A percentile compares a stretch with the other conserved stretches of the same genome.
Conservation (phyloP, 2,113 vertebrate genomes). For the Trochalopteron elliotii region DNA sequence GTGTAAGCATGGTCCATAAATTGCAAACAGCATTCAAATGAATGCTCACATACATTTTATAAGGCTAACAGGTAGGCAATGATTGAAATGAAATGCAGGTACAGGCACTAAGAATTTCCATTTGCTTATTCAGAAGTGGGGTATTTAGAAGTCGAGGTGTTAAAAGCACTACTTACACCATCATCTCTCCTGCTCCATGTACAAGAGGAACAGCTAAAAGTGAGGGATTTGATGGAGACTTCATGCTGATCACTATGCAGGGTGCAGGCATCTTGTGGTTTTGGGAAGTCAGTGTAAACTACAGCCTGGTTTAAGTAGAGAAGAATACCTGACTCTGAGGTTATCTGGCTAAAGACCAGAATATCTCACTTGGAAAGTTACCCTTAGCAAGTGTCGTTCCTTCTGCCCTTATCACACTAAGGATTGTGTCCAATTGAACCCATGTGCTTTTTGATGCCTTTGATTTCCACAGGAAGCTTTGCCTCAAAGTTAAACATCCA, state of each 20-base stretch:
- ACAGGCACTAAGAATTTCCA: neutral
- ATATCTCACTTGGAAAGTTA: neutral
- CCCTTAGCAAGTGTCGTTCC: rapidly evolving
- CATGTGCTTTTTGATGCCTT: neutral
- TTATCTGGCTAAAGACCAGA: neutral
- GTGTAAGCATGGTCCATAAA: neutral
- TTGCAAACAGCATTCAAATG: neutral
- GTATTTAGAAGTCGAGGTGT: neutral
- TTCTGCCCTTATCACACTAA: neutral
- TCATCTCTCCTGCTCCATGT: neutral
- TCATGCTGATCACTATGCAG: neutral
- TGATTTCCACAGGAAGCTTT: neutral
- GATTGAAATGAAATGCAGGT: neutral
- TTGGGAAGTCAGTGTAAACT: neutral
- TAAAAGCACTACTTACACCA: neutral
- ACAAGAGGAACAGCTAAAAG: neutral
- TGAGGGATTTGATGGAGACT: neutral
- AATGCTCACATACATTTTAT: neutral
- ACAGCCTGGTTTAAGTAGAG: neutral
- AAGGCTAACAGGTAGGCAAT: neutral
- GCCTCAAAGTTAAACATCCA: neutral
- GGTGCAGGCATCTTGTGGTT: neutral
- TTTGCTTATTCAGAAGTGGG: neutral
- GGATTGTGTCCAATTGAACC: neutral
- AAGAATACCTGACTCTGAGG: neutral